Conservation (phyloP, 2,888 invertebrate species). For the Endotricha flammealis region DNA sequence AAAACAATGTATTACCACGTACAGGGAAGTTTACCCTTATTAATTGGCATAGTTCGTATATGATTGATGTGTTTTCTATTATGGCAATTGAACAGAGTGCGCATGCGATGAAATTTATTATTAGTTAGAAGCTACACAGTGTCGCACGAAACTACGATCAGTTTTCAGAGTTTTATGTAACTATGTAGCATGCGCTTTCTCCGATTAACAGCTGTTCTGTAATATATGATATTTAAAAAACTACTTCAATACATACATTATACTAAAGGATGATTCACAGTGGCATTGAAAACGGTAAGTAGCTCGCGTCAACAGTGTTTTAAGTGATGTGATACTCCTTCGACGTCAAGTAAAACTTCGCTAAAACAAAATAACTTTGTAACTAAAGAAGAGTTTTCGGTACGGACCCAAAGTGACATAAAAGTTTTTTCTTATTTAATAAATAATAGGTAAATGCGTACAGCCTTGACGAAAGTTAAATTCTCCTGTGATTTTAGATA, state of each 20-base stretch:
- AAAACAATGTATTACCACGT: background rate
- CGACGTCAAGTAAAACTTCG: background rate
- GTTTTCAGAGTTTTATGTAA: conserved; percentile 26
- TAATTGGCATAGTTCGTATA: conserved; percentile 39
- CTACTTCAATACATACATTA: background rate
- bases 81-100: conserved; percentile 63
- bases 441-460: conserved; percentile 2
- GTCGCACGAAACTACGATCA: conserved; percentile 43
- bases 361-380: conserved; percentile 1
- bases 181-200: conserved; percentile 9
- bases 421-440: background rate
- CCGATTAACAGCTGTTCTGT: background rate
- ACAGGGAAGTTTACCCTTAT: conserved; percentile 17
- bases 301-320: background rate
- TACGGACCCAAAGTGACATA: background rate
- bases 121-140: conserved; percentile 49
- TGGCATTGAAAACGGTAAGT: conserved; percentile 13
- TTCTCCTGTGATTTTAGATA: conserved; percentile 35
- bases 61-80: conserved; percentile 69
- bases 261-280: conserved; percentile 10
- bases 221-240: background rate
- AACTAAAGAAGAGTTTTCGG: background rate
- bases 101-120: conserved; percentile 68
- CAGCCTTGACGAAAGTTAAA: background rate
- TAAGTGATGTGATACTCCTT: background rate